Evolutionary conservation across 1,140 invertebrate species (phyloP), one percentile per base, ranked within the genome.

Genomic region (Tetranychus urticae): DNA sequence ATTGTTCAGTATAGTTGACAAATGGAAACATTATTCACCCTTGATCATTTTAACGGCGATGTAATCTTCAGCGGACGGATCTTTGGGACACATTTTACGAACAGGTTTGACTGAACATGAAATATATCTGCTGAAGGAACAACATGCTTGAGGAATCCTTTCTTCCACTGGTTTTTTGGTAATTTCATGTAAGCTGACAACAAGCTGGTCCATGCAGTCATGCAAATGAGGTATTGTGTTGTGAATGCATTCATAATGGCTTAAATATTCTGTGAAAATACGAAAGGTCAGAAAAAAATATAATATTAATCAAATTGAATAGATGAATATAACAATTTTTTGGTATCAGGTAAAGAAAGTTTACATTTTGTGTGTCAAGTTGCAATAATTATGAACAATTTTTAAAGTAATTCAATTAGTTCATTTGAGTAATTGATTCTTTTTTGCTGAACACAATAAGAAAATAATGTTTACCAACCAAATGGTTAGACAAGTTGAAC

Each of bases 171-270:
- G 39, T 47, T 39, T 60, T 56, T 61, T 34, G 5, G 12, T 48
- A 12, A 63, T 57, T 33, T 34, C 59, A 42, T 45, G n/a, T 33
- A 63, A 39, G n/a, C 34, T 34, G 2, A 59, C 31, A 5, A 63
- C 58, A 7, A 63, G 39, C 35, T 63, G 62, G 45, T 63, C 62
- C 62, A 63, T 63, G 36, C 57, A 59, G 46, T 63, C 59, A 45
- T 63, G 62, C 34, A 63, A 37, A 14, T 55, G 10, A 31, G 34
- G 31, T 13, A 63, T 61, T 13, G 52, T 47, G 3, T 31, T 56
- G 12, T 35, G 12, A 31, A 63, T 60, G n/a, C 62, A 63, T 2
- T 42, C 23, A 23, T 63, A 60, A 47, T 63, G 62, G 8, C 23
- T 45, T n/a, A 63, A 37, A 61, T 63, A 63, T 48, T 63, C 62